Conservation (phyloP, 2,113 vertebrate genomes). For the Caretta caretta region DNA sequence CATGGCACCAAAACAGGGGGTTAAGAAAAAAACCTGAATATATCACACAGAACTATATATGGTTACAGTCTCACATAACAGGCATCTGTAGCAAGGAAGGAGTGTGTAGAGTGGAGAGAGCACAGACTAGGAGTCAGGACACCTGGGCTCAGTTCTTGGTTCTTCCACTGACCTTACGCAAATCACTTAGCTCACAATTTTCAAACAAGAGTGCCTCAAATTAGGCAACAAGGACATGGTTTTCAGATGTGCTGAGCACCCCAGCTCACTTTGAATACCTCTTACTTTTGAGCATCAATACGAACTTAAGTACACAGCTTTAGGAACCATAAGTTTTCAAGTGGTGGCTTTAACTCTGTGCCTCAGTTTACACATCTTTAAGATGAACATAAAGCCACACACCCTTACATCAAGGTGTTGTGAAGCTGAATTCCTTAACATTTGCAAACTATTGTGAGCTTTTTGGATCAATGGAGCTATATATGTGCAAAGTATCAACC, state of each 20-base stretch:
- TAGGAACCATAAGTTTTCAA: neutral
- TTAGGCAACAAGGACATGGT: too few species aligned
- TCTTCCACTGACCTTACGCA: neutral
- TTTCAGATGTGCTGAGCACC: too few species aligned
- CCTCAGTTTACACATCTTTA: neutral
- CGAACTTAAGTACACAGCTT: neutral
- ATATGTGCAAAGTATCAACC: neutral
- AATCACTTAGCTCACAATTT: neutral
- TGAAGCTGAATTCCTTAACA: neutral
- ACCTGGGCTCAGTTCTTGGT: neutral
- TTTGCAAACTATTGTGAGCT: neutral
- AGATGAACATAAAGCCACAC: neutral
- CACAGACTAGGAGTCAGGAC: neutral
- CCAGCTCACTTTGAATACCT: too few species aligned
- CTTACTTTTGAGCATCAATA: too few species aligned
- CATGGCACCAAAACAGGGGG: neutral
- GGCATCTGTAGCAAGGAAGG: too few species aligned
- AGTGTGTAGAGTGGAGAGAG: neutral
- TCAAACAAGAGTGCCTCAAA: neutral
- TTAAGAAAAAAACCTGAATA: neutral
- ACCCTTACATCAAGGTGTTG: neutral
- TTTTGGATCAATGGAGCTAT: neutral
- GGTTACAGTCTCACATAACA: too few species aligned
- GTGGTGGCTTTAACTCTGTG: neutral
- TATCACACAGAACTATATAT: neutral